Base-by-base conservation (phyloP, 2,797 vertebrate species). In the Oreortyx pictus region DNA sequence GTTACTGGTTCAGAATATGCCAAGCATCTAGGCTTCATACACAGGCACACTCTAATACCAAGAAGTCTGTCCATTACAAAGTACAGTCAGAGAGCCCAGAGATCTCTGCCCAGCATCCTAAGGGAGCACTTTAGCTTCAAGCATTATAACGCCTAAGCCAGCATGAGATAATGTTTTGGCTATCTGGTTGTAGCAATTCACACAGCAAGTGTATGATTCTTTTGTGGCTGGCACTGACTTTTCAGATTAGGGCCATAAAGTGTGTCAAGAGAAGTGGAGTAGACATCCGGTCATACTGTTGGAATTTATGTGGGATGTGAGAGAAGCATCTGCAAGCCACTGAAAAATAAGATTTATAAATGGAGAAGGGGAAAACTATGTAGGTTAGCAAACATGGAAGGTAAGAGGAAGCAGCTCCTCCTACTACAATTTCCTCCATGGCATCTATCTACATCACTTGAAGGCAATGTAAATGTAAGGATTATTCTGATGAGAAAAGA, bases 221-320 rank as follows among this genome's bases (percentile, higher is more conserved):
- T 82, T 43, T 33, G 67, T 59, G 82, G 80, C 56, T 82, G 47
- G 59, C 33, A 57, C 77, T 47, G 93, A 89, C 49, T 67, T 94
- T 88, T 95, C 7, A 23, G 52, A 39, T 91, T 66, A 89, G 67
- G 60, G 57, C 49, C 76, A 33, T 41, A 54, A 93, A 94, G 44
- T 57, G 59, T 94, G 73, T 83, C 25, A 3, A 81, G 85, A 95
- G 87, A 91, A 93, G 81, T 6, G 3, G 52, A 61, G 60, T 39
- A 95, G 92, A 95, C 94, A 52, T 94, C 90, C 71, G 87, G 87
- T 95, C 90, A 95, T 89, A 74, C 29, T 44, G 33, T 41, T 93
- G 92, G 95, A 95, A 96, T 96, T 92, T 84, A 90, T 77, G 87
- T 92, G 93, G 90, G 90, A 96, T 86, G 88, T 11, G 46, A 92